These are phyloP conservation scores for Gallinago nigripennis DNA, from an alignment of 2,797 vertebrate species.

Conservation along the genomic window DNA sequence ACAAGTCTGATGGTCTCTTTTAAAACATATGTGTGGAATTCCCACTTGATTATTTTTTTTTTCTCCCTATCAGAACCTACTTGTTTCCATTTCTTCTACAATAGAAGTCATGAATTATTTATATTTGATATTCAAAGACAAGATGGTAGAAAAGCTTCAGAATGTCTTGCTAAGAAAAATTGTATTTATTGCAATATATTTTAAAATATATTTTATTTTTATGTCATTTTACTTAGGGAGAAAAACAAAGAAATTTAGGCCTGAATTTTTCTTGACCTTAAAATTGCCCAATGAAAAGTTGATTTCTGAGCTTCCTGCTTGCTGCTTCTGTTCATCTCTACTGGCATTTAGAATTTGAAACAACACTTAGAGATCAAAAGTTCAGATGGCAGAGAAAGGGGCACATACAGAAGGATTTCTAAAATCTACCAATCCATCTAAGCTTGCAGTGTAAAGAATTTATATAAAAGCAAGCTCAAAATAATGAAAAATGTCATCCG, in stretches of 20 bases:
- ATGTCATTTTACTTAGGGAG: neutral
- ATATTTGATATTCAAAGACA: slow-evolving; percentile 3
- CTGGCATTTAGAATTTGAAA: neutral
- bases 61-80: neutral
- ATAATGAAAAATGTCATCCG: neutral
- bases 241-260: neutral
- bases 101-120: slow-evolving; percentile 42
- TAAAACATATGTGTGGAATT: slow-evolving; percentile 39
- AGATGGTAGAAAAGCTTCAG: neutral
- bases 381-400: neutral
- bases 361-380: neutral
- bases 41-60: neutral
- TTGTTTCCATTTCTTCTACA: slow-evolving; percentile 27
- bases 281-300: neutral
- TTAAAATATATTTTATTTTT: neutral
- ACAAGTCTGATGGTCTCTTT: neutral
- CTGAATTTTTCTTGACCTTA: neutral
- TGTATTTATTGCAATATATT: neutral
- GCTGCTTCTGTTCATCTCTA: neutral
- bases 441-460: neutral
- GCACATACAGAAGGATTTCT: neutral
- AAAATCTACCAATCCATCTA: neutral
- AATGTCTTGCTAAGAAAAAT: neutral
- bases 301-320: neutral
- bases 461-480: neutral